A percentile compares a stretch with the other conserved stretches of the same genome.
Conservation (phyloP, 2,797 vertebrate species). For the Ctenosaura bakeri region DNA sequence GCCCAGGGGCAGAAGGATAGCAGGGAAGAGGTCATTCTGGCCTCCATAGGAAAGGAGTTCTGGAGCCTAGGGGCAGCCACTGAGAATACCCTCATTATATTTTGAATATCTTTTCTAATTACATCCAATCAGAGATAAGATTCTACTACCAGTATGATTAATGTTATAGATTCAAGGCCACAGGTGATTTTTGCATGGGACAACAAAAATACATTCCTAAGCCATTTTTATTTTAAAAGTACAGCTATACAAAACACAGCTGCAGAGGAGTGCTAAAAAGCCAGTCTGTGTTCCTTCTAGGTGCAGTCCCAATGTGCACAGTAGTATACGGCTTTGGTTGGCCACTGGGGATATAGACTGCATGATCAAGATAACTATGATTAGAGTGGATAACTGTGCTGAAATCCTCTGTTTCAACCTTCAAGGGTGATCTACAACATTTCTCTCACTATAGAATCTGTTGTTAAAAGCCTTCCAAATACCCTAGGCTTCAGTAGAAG, state of each 20-base stretch:
- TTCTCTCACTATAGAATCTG: constrained; percentile 20
- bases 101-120: too few species aligned
- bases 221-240: not conserved
- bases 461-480: constrained; percentile 38
- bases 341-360: constrained; percentile 28
- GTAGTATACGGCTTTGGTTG: constrained; percentile 6
- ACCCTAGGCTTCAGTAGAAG: constrained; percentile 13
- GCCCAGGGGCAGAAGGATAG: too few species aligned
- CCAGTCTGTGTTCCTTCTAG: not conserved
- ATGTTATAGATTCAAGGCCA: not conserved
- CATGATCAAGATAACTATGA: constrained; percentile 48
- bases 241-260: not conserved
- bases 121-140: not conserved
- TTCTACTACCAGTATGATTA: not conserved
- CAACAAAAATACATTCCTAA: not conserved
- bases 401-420: constrained; percentile 42
- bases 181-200: not conserved
- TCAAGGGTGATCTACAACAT: constrained; percentile 21
- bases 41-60: too few species aligned
- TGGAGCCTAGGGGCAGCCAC: too few species aligned
- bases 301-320: constrained; percentile 20
- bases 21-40: too few species aligned
- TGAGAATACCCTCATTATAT: too few species aligned
- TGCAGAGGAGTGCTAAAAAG: constrained; percentile 17
- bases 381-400: constrained; percentile 42